phyloP scores from a whole-genome alignment of 2,113 vertebrate species.

The Gymnogyps californianus region DNA sequence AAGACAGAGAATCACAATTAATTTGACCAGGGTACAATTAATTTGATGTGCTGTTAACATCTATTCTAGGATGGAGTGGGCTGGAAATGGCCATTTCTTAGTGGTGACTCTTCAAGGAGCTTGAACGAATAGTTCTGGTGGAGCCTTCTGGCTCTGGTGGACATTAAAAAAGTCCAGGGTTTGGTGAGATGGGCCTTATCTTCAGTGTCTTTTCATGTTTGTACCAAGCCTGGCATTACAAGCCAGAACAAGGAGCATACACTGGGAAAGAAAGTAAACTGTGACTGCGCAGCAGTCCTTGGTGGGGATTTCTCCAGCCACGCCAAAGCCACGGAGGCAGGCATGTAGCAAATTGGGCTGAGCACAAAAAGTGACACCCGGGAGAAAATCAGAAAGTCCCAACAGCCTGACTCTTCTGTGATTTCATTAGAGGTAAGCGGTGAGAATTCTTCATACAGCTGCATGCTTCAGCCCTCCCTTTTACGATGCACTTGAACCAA shows the following conservation, averaged over 20 bases:
- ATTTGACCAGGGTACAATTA: not conserved
- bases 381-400: not conserved
- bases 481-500: not conserved
- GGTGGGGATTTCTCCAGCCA: not conserved
- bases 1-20: not conserved
- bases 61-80: not conserved
- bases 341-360: not conserved
- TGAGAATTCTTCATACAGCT: not conserved
- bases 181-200: not conserved
- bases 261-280: not conserved
- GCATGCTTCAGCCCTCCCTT: not conserved
- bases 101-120: not conserved
- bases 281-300: not conserved
- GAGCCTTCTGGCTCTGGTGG: no score
- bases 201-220: not conserved
- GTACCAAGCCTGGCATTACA: not conserved
- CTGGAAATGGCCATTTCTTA: not conserved
- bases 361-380: not conserved
- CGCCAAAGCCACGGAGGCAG: not conserved
- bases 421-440: fast-evolving
- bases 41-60: not conserved
- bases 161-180: not conserved
- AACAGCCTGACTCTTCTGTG: fast-evolving
- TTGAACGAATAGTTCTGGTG: not conserved
- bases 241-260: not conserved